A percentile compares a stretch with the other conserved stretches of the same genome.
Conservation (phyloP, 2,797 vertebrate species). For the Potorous gilbertii region DNA sequence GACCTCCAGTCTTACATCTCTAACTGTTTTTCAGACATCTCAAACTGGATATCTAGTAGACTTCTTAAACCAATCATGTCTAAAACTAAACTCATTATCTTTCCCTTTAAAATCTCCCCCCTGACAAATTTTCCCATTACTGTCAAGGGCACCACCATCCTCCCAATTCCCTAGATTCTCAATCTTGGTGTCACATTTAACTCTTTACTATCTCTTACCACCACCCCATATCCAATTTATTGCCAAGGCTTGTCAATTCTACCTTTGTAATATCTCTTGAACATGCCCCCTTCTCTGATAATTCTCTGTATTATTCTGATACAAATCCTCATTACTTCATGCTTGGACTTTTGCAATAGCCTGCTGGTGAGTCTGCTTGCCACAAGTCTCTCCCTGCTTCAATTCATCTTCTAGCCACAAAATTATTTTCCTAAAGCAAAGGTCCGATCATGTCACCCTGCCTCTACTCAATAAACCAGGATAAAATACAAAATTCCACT, state of each 20-base stretch:
- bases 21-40: not conserved
- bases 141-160: not conserved
- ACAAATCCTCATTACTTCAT: not conserved
- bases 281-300: not conserved
- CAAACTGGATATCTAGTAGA: not conserved
- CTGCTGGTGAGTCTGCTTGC: not conserved
- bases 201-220: not conserved
- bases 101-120: not conserved
- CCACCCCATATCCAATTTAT: not conserved
- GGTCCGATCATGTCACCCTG: too few species aligned
- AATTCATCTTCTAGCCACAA: not conserved
- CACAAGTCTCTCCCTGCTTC: not conserved
- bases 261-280: not conserved
- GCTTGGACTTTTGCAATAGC: not conserved
- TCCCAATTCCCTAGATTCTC: not conserved
- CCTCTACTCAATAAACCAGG: not conserved
- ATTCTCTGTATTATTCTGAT: not conserved
- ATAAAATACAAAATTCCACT: too few species aligned
- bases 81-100: not conserved
- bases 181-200: not conserved
- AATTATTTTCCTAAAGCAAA: not conserved
- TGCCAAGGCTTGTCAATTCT: not conserved
- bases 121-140: not conserved
- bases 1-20: not conserved
- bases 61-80: not conserved